phyloP scores from a whole-genome alignment of 2,113 vertebrate species.

The Ptilorrhoa leucosticta region DNA sequence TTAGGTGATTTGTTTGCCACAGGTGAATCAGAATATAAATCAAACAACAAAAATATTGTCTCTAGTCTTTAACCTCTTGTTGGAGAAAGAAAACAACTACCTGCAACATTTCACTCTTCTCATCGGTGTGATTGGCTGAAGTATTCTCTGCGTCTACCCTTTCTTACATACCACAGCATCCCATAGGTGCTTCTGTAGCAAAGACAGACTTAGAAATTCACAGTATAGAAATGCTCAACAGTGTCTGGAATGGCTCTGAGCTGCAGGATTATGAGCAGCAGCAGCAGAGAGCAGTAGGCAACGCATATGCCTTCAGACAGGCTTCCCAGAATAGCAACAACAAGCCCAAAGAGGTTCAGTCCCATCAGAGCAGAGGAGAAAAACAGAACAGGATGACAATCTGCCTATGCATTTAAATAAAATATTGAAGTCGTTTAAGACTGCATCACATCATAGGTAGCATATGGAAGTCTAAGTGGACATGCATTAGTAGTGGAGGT shows the following conservation, averaged over 20 bases:
- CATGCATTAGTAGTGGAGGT: too few species aligned
- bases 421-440: background rate
- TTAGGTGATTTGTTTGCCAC: background rate
- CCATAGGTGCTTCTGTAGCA: background rate
- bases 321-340: background rate
- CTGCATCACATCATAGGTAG: rapidly evolving
- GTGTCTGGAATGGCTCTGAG: background rate
- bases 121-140: background rate
- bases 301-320: background rate
- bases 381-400: background rate
- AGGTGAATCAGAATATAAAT: background rate
- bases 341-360: background rate
- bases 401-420: background rate
- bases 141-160: rapidly evolving
- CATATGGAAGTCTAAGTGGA: background rate
- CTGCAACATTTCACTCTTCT: background rate
- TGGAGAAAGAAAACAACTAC: background rate
- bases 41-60: background rate
- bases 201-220: background rate
- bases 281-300: background rate
- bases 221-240: background rate
- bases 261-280: background rate
- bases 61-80: background rate
- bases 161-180: background rate
- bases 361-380: background rate